Conservation (phyloP, 2,888 invertebrate genomes). For the Pyrrhosoma nymphula region DNA sequence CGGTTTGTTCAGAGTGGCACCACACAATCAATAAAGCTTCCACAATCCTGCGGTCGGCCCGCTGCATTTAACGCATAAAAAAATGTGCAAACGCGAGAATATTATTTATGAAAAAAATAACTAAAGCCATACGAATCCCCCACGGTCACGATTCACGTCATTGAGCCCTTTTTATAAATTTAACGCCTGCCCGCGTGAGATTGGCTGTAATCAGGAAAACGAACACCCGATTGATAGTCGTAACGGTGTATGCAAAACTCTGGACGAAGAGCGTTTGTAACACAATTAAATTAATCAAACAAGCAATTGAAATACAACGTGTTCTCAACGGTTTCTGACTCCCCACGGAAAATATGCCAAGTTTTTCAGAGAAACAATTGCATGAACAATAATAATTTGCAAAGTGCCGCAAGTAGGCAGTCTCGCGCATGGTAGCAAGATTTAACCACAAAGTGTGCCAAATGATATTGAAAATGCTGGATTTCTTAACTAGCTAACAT, state of each 20-base stretch:
- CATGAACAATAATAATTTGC: no score
- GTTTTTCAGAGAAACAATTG: no score
- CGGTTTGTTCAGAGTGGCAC: background rate
- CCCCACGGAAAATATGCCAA: no score
- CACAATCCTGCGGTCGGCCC: conserved; percentile 12
- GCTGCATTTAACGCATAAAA: background rate
- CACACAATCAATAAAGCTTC: background rate
- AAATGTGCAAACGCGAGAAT: background rate
- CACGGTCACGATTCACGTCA: background rate
- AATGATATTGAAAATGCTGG: no score
- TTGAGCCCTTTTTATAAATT: background rate
- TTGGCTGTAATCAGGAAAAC: background rate
- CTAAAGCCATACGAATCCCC: background rate
- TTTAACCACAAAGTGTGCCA: no score
- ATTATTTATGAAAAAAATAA: background rate
- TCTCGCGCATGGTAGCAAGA: no score
- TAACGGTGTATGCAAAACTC: background rate
- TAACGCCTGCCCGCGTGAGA: background rate
- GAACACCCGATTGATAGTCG: background rate
- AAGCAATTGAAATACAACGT: background rate
- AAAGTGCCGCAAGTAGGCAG: no score
- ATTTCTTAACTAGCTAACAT: no score
- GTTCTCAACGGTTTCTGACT: no score
- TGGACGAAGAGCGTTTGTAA: background rate
- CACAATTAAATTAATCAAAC: background rate